phyloP scores from a whole-genome alignment of 2,113 vertebrate genomes.

The Gymnogyps californianus region DNA sequence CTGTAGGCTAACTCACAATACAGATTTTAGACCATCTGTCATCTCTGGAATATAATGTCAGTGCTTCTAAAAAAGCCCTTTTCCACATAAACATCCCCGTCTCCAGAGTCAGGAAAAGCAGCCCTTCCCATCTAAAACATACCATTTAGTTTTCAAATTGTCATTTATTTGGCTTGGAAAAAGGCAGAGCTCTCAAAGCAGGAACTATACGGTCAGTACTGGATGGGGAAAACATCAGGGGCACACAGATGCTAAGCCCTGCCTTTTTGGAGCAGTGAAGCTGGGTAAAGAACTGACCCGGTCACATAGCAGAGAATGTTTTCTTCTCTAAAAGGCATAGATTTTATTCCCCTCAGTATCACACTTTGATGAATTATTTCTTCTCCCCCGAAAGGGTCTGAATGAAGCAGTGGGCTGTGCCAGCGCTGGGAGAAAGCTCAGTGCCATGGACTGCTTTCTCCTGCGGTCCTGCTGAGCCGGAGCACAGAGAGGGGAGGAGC shows the following conservation, averaged over 20 bases:
- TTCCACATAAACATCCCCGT: background rate
- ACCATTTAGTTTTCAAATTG: background rate
- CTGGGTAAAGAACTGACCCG: background rate
- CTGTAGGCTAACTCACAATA: constrained; percentile 10
- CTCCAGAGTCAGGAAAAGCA: background rate
- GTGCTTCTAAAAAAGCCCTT: constrained; percentile 10
- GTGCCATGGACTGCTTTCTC: background rate
- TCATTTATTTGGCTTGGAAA: background rate
- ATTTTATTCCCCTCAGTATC: background rate
- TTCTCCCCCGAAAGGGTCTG: background rate
- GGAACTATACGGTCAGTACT: fast-evolving
- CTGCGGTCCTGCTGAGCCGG: fast-evolving
- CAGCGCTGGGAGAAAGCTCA: background rate
- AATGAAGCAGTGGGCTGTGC: background rate
- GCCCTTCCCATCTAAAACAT: background rate
- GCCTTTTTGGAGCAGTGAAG: background rate
- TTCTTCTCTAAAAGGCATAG: background rate
- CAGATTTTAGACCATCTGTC: constrained; percentile 43
- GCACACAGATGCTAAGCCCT: background rate
- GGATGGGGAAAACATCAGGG: background rate
- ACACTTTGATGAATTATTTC: background rate
- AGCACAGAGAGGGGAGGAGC: background rate
- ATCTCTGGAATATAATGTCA: constrained; percentile 30
- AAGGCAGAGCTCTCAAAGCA: background rate
- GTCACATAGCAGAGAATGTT: background rate